Base-by-base conservation (phyloP, 2,888 invertebrate genomes). In the Alcis repandata region DNA sequence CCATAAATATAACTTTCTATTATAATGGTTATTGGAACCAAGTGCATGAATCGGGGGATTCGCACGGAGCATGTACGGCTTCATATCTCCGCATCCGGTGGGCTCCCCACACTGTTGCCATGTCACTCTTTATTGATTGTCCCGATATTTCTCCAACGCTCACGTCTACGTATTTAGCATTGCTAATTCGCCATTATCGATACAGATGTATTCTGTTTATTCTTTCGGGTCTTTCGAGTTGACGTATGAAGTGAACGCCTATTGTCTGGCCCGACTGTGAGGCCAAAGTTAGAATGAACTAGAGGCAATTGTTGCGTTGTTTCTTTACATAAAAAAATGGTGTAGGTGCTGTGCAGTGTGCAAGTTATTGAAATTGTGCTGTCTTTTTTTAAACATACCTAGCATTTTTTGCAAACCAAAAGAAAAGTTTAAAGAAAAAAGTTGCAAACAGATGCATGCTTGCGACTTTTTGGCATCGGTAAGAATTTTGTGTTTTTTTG, bases 61-160 rank as follows among this genome's bases (percentile, higher is more conserved):
- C 78, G 79, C 80, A 75, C 79, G 13, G 77, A 77, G 76, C 74
- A 81, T 32, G 80, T 78, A 79, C 79, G 70, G 78, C 73, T 43
- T 80, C 82, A 77, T 87, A 86, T 86, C 87, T 83, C 77, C 65
- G 80, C 86, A 82, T 90, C 88, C 89, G 87, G 87, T 83, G 82
- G 79, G 84, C 78, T 76, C 78, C 78, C 71, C 57, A 45, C 43
- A 70, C 68, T 79, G 82, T 80, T 83, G 83, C 80, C 80, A 82
- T 79, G 76, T 74, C 76, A 75, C 74, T 82, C 76, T 78, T 68
- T 86, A 84, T 83, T 78, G 81, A 85, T 84, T 84, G 72, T 70
- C 70, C 57, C 71, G 71, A 75, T 33, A 63, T 57, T 63, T 76
- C 59, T 61, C 59, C 38, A 46, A 46, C 27, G 27, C 46, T 36